These are phyloP conservation scores for Pangasius sanitwongsei DNA, from an alignment of 2,797 vertebrate species.

Conservation along the genomic window DNA sequence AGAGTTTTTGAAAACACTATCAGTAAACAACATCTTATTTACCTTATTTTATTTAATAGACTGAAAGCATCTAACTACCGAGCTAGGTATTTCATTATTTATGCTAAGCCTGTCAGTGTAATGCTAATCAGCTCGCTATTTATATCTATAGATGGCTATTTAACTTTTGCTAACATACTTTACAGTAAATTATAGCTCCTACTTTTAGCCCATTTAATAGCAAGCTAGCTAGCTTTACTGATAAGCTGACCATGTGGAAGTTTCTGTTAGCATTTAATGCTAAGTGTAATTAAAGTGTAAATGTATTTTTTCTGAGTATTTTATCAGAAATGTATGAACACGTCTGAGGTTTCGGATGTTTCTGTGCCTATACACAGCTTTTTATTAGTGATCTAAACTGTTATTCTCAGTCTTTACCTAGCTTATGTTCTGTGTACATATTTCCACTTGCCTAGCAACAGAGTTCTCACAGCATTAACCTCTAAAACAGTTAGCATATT, in stretches of 20 bases:
- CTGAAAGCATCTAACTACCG: neutral
- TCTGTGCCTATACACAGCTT: neutral
- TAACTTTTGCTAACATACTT: neutral
- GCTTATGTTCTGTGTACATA: neutral
- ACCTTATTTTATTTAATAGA: neutral
- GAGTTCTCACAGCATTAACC: neutral
- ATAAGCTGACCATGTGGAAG: neutral
- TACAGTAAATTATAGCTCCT: too few species aligned
- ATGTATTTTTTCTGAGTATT: neutral
- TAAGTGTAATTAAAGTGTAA: neutral
- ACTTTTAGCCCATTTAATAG: neutral
- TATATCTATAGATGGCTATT: neutral
- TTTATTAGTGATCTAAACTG: neutral
- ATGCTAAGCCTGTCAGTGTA: neutral
- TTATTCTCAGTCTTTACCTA: neutral
- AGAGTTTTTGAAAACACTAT: too few species aligned
- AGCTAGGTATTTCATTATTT: neutral
- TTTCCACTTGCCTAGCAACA: neutral
- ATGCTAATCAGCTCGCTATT: neutral
- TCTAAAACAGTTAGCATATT: neutral
- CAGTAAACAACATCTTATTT: neutral
- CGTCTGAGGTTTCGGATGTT: neutral
- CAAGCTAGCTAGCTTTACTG: neutral
- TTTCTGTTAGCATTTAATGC: neutral
- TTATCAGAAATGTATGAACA: neutral